Base-by-base conservation (phyloP, 2,888 invertebrate species). In the Trichogramma dendrolimi region DNA sequence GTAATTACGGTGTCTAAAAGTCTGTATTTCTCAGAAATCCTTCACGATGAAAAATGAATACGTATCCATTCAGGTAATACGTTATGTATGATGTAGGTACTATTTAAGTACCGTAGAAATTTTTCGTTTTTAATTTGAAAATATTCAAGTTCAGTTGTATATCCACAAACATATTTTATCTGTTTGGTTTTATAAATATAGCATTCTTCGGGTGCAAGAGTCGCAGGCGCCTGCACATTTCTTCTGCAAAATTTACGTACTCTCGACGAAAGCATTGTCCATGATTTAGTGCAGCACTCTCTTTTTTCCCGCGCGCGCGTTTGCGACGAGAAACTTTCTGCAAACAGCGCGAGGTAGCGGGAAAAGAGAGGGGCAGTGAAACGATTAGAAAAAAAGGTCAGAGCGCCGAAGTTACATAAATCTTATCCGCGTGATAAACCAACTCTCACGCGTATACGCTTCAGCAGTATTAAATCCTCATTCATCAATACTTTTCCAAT, bases 351-450 rank as follows among this genome's bases (percentile, higher is more conserved):
- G 10, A 27, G 27, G 39, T 38, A 44, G 7, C 5, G 6, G 55
- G 47, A 52, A 41, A 51, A 44, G 39, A n/a, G 51, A 8, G 27
- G 38, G 38, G 38, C 8, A 27, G 50, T 39, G 44, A 6, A 4
- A 6, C 7, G 44, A 44, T 14, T 46, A 11, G n/a, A 5, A 51
- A 46, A 6, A 49, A 8, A n/a, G 27, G 38, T 27, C 51, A 63
- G 54, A 56, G 49, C 49, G 50, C 42, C 47, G 60, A 53, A 60
- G 40, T 56, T 49, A 48, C 56, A 63, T 63, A 63, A 63, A 63
- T 63, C 48, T 46, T n/a, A 39, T 39, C 6, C 53, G 41, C 54
- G 14, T 42, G 53, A 57, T 63, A 54, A 54, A 54, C 49, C n/a
- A 41, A 14, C 27, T 14, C 11, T 4, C 8, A n/a, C 40, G 4